A percentile compares a stretch with the other conserved stretches of the same genome.
Conservation (phyloP, 2,797 vertebrate species). For the Fratercula arctica region DNA sequence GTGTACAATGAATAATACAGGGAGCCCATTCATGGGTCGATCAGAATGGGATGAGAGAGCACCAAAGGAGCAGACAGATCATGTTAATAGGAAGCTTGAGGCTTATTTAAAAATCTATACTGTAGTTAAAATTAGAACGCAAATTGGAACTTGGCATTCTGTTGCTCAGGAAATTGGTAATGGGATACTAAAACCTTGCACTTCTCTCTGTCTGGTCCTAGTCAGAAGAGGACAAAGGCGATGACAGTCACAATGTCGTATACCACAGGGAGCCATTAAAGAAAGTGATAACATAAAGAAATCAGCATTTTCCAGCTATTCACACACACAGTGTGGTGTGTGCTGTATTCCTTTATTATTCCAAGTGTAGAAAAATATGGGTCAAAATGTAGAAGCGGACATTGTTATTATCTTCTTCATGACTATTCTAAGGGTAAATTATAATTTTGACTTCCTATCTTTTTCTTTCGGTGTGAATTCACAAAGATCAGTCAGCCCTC, state of each 20-base stretch:
- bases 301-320: not conserved
- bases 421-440: not conserved
- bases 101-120: constrained; percentile 73
- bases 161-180: constrained; percentile 62
- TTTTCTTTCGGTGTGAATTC: not conserved
- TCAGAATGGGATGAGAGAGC: constrained; percentile 60
- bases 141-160: constrained; percentile 63
- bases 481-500: not conserved
- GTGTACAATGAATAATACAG: constrained; percentile 69
- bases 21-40: constrained; percentile 62
- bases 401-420: not conserved
- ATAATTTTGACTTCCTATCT: not conserved
- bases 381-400: not conserved
- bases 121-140: constrained; percentile 69
- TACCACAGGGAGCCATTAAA: constrained; percentile 18
- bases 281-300: constrained; percentile 13
- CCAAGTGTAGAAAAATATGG: not conserved
- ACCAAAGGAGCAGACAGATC: constrained; percentile 62
- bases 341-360: not conserved
- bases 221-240: constrained; percentile 33
- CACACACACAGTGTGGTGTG: not conserved
- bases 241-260: not conserved
- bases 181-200: constrained; percentile 37
- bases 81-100: constrained; percentile 68
- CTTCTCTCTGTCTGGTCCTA: constrained; percentile 19